Base-by-base conservation (phyloP, 2,888 invertebrate genomes). In the Megamerina dolium region DNA sequence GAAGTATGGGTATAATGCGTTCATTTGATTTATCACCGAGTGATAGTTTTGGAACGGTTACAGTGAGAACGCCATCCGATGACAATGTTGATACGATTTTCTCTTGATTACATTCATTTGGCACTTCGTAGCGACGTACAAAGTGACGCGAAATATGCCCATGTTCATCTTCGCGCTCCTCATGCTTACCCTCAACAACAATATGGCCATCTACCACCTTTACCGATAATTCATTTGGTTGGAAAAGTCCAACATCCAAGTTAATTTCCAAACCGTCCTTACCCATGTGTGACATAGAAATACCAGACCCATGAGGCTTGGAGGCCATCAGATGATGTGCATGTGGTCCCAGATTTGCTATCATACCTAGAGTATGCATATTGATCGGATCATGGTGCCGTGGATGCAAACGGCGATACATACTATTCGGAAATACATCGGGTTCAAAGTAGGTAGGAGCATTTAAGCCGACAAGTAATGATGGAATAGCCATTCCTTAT, bases 71-170 rank as follows among this genome's bases (percentile, higher is more conserved):
- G 1, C 89, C 90, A 61, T 90, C 89, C 0, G 87, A 82, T 1
- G 87, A 86, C 30, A 91, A 68, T 1, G 80, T 81, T 36, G 88
- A 88, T 32, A 79, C 74, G 2, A 91, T 77, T 48, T 81, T 79
- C 6, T 81, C 77, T 1, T 82, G 75, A 46, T 89, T 83, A 54
- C 79, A 79, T 32, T 77, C 79, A 36, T 77, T 72, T 2, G 85
- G 83, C 9, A 86, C 63, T 49, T 79, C 70, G 67, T 85, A 85
- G 37, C 77, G 76, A 38, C 90, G 77, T 1, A 75, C 76, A 67
- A 91, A 90, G 64, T 89, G 87, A 16, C 90, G 77, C 2, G 87
- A 83, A 40, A 91, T 81, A 65, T 72, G 83, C 0, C 87, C 87
- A 50, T 83, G 81, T 20, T 82, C 79, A 53, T 86, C 85, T 37